phyloP scores from a whole-genome alignment of 1,140 invertebrate species.

The Camponotus floridanus region DNA sequence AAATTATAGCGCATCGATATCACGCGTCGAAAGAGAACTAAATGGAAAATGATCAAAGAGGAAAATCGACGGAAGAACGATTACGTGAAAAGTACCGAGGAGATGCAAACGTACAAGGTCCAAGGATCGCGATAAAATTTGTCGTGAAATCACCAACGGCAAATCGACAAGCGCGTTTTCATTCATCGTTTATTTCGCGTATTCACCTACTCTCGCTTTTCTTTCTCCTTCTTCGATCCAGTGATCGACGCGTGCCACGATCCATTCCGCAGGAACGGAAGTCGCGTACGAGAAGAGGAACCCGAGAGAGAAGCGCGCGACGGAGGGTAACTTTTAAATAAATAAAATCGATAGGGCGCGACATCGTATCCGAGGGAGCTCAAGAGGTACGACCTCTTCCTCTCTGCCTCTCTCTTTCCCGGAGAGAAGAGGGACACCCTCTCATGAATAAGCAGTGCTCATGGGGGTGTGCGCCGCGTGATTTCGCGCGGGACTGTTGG shows the following conservation, averaged over 20 bases:
- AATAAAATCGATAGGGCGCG: slow-evolving; percentile 76
- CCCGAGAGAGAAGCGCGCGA: slow-evolving; percentile 36
- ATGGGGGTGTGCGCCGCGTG: slow-evolving; percentile 80
- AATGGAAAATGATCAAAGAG: neutral
- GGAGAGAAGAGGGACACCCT: slow-evolving; percentile 74
- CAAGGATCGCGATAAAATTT: neutral
- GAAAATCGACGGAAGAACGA: neutral
- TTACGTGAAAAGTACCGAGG: neutral
- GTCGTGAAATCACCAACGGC: slow-evolving; percentile 7
- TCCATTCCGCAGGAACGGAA: slow-evolving; percentile 18
- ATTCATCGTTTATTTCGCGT: neutral
- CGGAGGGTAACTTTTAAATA: slow-evolving; percentile 74
- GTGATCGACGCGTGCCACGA: slow-evolving; percentile 46
- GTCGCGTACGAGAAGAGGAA: slow-evolving; percentile 11
- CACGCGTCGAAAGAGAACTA: neutral
- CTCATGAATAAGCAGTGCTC: slow-evolving; percentile 84
- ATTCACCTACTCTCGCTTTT: neutral
- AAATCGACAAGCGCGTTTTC: slow-evolving; percentile 18
- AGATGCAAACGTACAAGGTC: neutral
- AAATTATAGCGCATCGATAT: slow-evolving; percentile 15
- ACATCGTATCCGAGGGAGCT: slow-evolving; percentile 67
- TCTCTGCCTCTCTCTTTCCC: slow-evolving; percentile 1
- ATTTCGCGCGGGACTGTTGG: slow-evolving; percentile 85
- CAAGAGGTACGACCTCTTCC: slow-evolving; percentile 55
- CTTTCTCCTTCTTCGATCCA: neutral